phyloP scores from a whole-genome alignment of 2,797 vertebrate genomes.

The Rhinella marina region DNA sequence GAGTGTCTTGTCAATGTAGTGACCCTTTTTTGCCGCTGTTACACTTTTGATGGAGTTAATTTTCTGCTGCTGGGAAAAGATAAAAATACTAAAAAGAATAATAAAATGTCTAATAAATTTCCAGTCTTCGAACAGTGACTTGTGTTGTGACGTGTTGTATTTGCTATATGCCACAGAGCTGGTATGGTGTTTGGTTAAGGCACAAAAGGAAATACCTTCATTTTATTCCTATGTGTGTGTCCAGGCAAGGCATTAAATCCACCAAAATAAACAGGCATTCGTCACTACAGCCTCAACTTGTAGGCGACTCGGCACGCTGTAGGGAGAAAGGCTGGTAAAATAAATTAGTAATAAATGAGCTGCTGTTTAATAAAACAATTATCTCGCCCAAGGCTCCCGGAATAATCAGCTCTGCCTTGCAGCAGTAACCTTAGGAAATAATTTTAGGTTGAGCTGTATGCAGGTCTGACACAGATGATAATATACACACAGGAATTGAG shows the following conservation, averaged over 20 bases:
- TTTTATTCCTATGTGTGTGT: conserved; percentile 33
- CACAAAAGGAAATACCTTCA: conserved; percentile 6
- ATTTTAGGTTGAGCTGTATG: conserved; percentile 79
- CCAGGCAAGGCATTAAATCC: conserved; percentile 24
- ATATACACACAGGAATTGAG: conserved; percentile 80
- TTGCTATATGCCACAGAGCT: not conserved
- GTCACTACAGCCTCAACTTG: conserved; percentile 40
- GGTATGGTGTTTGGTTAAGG: conserved; percentile 7
- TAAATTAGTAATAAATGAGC: conserved; percentile 75
- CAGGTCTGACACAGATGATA: conserved; percentile 81
- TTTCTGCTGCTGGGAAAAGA: not conserved
- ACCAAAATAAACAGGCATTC: conserved; percentile 54
- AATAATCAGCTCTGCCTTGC: conserved; percentile 74
- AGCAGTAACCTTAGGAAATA: conserved; percentile 80
- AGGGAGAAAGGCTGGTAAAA: conserved; percentile 66
- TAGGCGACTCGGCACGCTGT: conserved; percentile 65
- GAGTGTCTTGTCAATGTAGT: not conserved
- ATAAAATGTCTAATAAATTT: not conserved
- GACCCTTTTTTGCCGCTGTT: not conserved
- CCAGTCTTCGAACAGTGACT: not conserved
- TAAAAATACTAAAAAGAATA: not conserved
- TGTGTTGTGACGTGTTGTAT: not conserved
- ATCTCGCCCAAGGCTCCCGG: conserved; percentile 69
- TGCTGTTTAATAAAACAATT: conserved; percentile 78
- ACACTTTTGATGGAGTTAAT: not conserved